These are phyloP conservation scores for Patagioenas fasciata DNA, from an alignment of 2,113 vertebrate genomes.

Conservation along the genomic window DNA sequence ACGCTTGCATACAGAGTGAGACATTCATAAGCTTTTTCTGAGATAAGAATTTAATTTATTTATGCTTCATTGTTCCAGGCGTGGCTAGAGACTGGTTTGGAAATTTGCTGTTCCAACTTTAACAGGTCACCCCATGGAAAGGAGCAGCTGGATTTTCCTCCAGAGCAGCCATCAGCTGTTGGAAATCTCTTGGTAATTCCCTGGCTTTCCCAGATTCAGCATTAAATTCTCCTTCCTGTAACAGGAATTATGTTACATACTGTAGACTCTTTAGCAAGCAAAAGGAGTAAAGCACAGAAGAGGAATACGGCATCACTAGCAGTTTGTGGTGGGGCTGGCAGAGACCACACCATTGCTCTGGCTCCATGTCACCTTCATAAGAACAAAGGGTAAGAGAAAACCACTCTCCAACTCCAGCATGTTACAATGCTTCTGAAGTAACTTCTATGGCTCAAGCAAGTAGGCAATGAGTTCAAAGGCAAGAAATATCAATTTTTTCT, in stretches of 20 bases:
- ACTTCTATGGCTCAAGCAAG: background rate
- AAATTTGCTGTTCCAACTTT: constrained; percentile 46
- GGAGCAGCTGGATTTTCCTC: constrained; percentile 65
- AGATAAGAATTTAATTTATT: constrained; percentile 68
- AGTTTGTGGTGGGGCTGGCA: background rate
- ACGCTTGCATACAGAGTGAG: background rate
- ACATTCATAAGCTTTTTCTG: constrained; percentile 34
- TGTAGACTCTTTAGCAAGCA: background rate
- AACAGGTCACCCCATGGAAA: constrained; percentile 50
- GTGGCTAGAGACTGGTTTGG: constrained; percentile 28
- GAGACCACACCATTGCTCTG: background rate
- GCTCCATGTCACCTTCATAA: background rate
- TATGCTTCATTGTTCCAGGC: constrained; percentile 13
- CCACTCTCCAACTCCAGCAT: background rate
- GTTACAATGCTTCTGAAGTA: background rate
- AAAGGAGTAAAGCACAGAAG: background rate
- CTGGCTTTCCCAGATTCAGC: constrained; percentile 48
- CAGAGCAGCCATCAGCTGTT: constrained; percentile 53
- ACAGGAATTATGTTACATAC: constrained; percentile 25
- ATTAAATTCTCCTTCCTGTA: constrained; percentile 53
- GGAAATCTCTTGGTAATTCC: constrained; percentile 53
- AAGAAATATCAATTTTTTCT: background rate
- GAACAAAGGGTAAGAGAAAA: background rate
- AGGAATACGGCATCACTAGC: background rate
- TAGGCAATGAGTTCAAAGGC: background rate